Evolutionary conservation across 2,797 vertebrate species (phyloP), one percentile per base, ranked within the genome.

Genomic region (Sus cebifrons): DNA sequence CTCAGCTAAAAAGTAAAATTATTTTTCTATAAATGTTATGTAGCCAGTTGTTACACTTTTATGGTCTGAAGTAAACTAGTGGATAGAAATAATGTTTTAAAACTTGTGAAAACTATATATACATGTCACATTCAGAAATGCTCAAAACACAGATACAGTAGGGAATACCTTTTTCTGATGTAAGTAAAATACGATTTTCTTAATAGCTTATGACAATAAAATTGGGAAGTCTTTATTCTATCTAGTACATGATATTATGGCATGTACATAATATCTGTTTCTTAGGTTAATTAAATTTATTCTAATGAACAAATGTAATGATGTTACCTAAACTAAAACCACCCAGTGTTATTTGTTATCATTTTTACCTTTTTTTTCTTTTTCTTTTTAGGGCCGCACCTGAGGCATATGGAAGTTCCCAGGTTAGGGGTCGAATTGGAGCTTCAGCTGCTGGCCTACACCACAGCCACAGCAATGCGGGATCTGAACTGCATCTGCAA

Each of bases 281-380:
- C 56, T 71, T 36, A 74, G n/a, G 25, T 87, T 82, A 78, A 58
- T 78, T 78, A 56, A 89, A 70, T 93, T 94, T 91, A 87, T 54
- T 60, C 44, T 93, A 81, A 70, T 85, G 62, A 91, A 91, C 21
- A 96, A 77, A 75, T 60, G 13, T 79, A 79, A 65, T 2, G 6
- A 60, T 64, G 40, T 62, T 54, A 73, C 27, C 40, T 9, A 62
- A 86, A 90, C 52, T 92, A 78, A 94, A 92, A 87, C 79, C 70
- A 77, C 36, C 52, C 58, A 82, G n/a, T 85, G 27, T 75, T 83
- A 27, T 65, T 83, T 83, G 32, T 36, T 36, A 36, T 36, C 36
- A 36, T 36, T 36, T 36, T 36, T 36, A 36, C 36, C 36, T 36
- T 36, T 49, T 49, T 10, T 49, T 49, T 49, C 44, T 49, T 49